Base-by-base conservation (phyloP, 1,140 invertebrate genomes). In the Zaprionus davidi region DNA sequence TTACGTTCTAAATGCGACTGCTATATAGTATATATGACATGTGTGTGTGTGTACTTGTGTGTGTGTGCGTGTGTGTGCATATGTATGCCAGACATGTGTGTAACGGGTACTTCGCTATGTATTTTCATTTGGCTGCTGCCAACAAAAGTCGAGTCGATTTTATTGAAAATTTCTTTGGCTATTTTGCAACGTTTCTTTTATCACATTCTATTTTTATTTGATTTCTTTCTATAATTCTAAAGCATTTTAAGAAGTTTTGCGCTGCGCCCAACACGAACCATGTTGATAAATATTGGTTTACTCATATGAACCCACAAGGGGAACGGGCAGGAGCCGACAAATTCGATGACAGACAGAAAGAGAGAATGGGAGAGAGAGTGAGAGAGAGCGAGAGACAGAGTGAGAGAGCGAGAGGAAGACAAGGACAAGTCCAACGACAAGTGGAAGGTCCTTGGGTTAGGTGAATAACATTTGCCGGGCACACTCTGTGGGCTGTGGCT, bases 241-340 rank as follows among this genome's bases (percentile, higher is more conserved):
- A 79, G 59, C 71, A 71, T 87, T 90, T 87, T 87, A 87, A 87
- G 84, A 87, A 87, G 81, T 90, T 88, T 90, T 80, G 69, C 76
- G 57, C 66, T 81, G 81, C 71, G 70, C 56, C 41, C 76, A 81
- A 90, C 85, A 90, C 85, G 84, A 81, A 90, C 85, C 67, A 81
- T 84, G 78, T 90, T 90, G 85, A 90, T 90, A 88, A 88, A 88
- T 90, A 88, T 88, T 85, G 79, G 85, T 74, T 79, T 75, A 77
- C 72, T 64, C 70, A 85, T 57, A 76, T 55, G 44, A 49, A 63
- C 22, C 49, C 11, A 36, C 12, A 53, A 12, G n/a, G 7, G 20
- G 9, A 11, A 13, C 12, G 46, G 11, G 20, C 15, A 44, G 41
- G 0, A 44, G 1, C 41, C 41, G 41, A 20, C 41, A 46, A 46